Conservation (phyloP, 64 coral and sea anemone species). For the Anthopleura sola region DNA sequence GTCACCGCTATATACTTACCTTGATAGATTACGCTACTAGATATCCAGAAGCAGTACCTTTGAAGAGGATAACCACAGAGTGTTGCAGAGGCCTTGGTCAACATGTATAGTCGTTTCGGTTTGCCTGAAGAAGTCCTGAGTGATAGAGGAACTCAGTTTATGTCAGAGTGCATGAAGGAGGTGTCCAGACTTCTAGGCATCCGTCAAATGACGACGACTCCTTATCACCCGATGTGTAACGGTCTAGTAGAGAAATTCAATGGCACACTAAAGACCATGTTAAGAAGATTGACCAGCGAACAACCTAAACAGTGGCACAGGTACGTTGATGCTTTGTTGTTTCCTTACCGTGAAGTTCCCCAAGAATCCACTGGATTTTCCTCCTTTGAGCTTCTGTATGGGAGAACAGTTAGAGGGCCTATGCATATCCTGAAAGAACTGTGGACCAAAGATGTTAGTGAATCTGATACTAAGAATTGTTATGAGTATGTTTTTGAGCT, state of each 20-base stretch:
- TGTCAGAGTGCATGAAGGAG: background rate
- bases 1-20: conserved; percentile 6
- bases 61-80: background rate
- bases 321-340: background rate
- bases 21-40: conserved; percentile 6
- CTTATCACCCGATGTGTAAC: conserved; percentile 51
- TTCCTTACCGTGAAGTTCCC: conserved; percentile 50
- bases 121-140: conserved; percentile 14
- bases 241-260: conserved; percentile 48
- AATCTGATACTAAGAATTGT: background rate
- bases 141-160: conserved; percentile 25
- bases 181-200: background rate
- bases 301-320: conserved; percentile 21
- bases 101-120: background rate
- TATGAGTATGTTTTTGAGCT: conserved; percentile 37
- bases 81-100: conserved; percentile 2
- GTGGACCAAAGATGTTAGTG: background rate
- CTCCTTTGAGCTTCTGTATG: conserved; percentile 26
- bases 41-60: conserved; percentile 13
- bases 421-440: conserved; percentile 30
- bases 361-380: conserved; percentile 46
- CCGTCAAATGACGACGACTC: background rate
- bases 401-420: conserved; percentile 19
- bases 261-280: conserved; percentile 35
- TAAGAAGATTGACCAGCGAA: conserved; percentile 20